Percentiles rank a stretch among this genome's conserved stretches.
These are phyloP conservation scores for Toxotes chatareus DNA, from an alignment of 2,113 vertebrate species.

Conservation along the genomic window DNA sequence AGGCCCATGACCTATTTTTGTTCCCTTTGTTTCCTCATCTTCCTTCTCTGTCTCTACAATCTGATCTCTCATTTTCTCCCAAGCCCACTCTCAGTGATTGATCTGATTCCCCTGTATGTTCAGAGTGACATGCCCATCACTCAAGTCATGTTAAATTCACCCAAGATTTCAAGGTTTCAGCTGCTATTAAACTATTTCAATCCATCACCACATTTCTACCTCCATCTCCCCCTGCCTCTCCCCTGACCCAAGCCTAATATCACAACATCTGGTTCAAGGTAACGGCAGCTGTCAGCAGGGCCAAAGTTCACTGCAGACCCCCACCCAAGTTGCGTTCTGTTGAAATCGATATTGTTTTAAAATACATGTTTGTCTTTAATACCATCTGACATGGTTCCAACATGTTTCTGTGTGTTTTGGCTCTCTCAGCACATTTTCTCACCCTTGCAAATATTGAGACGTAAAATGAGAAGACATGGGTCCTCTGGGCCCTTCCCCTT, in stretches of 20 bases:
- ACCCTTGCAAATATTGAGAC: constrained; percentile 54
- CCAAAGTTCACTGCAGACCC: constrained; percentile 46
- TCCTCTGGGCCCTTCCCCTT: constrained; percentile 49
- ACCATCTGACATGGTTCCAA: constrained; percentile 38
- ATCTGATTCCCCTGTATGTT: constrained; percentile 25
- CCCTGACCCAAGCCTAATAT: constrained; percentile 63
- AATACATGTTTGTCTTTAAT: constrained; percentile 64
- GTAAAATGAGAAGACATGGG: constrained; percentile 53
- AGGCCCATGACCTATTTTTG: constrained; percentile 37
- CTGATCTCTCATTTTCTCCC: constrained; percentile 14
- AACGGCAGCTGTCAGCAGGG: constrained; percentile 55
- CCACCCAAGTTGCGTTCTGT: constrained; percentile 27
- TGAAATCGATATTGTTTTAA: constrained; percentile 66
- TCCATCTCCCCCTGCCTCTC: constrained; percentile 43
- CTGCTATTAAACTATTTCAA: constrained; percentile 22
- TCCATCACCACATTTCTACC: constrained; percentile 40
- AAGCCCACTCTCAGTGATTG: background rate
- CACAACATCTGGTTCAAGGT: constrained; percentile 74
- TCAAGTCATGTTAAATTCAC: constrained; percentile 46
- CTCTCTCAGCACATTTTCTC: constrained; percentile 41
- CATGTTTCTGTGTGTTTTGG: constrained; percentile 67
- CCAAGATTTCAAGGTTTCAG: constrained; percentile 26
- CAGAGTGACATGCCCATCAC: constrained; percentile 39
- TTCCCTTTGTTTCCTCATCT: constrained; percentile 33
- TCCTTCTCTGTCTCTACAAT: background rate